phyloP scores from a whole-genome alignment of 1,140 invertebrate genomes.

The Cotesia chilonis region DNA sequence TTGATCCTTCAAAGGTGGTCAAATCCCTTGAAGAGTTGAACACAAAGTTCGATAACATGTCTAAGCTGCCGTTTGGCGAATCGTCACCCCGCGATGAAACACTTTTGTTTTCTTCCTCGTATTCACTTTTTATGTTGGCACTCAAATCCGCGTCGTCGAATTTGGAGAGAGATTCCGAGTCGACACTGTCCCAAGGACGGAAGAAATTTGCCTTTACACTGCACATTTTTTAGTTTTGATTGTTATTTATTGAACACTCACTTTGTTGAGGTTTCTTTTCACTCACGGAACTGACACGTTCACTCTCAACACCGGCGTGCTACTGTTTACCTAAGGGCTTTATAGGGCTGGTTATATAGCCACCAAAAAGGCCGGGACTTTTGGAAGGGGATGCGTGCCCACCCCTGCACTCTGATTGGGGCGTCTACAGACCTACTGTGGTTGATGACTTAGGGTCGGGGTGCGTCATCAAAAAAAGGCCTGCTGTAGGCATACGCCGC shows the following conservation, averaged over 20 bases:
- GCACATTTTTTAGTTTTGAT: neutral
- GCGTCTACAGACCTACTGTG: neutral
- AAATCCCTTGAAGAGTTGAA: conserved; percentile 6
- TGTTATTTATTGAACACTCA: conserved; percentile 1
- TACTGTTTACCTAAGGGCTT: conserved; percentile 12
- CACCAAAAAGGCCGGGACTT: neutral
- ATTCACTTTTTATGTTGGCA: neutral
- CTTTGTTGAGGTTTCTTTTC: neutral
- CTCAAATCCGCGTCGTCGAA: neutral
- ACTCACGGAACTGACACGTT: neutral
- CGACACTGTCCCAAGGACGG: conserved; percentile 48
- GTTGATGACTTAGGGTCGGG: conserved; percentile 6
- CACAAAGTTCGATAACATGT: conserved; percentile 34
- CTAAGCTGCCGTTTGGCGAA: conserved; percentile 19
- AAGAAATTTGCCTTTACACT: conserved; percentile 41
- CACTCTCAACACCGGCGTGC: neutral
- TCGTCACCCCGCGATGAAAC: conserved; percentile 14
- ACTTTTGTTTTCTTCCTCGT: conserved; percentile 9
- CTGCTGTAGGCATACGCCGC: neutral
- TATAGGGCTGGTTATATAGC: conserved; percentile 25
- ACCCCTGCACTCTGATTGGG: conserved; percentile 22
- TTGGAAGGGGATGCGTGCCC: conserved; percentile 29
- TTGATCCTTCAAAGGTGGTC: neutral
- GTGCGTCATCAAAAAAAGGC: neutral
- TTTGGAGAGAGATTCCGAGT: neutral